Evolutionary conservation across 2,113 vertebrate species (phyloP), one percentile per base, ranked within the genome.

Genomic region (Lepus europaeus): DNA sequence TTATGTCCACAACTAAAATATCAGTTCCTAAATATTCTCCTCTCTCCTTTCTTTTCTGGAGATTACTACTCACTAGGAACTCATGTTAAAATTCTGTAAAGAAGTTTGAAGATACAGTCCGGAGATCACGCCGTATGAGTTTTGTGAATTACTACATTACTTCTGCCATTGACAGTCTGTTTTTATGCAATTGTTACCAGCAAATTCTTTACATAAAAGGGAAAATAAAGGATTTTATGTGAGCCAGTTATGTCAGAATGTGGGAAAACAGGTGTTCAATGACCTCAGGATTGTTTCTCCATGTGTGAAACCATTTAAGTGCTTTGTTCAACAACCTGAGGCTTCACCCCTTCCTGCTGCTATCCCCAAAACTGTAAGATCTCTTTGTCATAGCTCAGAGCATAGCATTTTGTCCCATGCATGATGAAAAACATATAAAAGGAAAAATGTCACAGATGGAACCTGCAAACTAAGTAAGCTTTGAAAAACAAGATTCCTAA

Each of bases 241-340:
- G 70, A 95, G 25, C 23, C 39, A 89, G 8, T 77, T 84, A 69
- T n/a, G 72, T 77, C 13, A 84, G 56, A 93, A 83, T 89, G 77
- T 90, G 23, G 56, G 84, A 92, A 87, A 93, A 68, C 39, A 95
- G 72, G 63, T 93, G 68, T 66, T 69, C 61, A 7, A 56, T 93
- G 72, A 86, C 33, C 53, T 76, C 49, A 94, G 74, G 16, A 91
- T 90, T 63, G 23, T 86, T 94, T 96, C 87, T 94, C 66, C 68
- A 92, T 72, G 74, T 92, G 83, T 78, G 68, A 92, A 92, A 80
- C 19, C 80, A 51, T 56, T 90, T 39, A 95, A 87, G 86, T 63
- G 4, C 29, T 84, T 80, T 92, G 23, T 82, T 81, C 53, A 51
- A 56, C 53, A 78, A 69, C 77, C 61, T 17, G 33, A 27, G 59